Percentiles rank a stretch among this genome's conserved stretches.
These are phyloP conservation scores for Aphis craccivora DNA, from an alignment of 1,140 invertebrate genomes.

Conservation along the genomic window DNA sequence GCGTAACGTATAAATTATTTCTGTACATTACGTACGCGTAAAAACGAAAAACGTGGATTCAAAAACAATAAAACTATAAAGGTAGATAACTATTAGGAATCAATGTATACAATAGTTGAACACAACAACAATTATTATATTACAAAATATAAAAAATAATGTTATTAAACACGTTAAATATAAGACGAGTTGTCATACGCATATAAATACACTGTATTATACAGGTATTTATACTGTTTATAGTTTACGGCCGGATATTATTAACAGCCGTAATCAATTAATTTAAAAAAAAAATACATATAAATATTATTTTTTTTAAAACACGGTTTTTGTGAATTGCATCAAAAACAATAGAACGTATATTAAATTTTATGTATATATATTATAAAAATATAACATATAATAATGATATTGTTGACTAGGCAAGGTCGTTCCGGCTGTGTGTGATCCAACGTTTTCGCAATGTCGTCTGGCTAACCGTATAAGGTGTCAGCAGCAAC, in stretches of 20 bases:
- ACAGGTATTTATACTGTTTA: background rate
- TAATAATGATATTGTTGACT: constrained; percentile 40
- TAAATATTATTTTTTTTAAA: background rate
- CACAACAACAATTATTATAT: background rate
- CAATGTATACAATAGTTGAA: background rate
- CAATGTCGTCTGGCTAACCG: constrained; percentile 43
- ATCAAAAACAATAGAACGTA: background rate
- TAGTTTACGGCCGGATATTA: background rate
- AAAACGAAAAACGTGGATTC: background rate
- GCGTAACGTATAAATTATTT: background rate
- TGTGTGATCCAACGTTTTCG: constrained; percentile 33
- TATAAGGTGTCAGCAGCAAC: constrained; percentile 45
- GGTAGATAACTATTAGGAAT: background rate
- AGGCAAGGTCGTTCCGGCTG: constrained; percentile 35
- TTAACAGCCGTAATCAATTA: background rate
- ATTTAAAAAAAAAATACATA: background rate
- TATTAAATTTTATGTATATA: constrained; percentile 3
- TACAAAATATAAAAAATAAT: background rate
- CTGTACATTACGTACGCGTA: background rate
- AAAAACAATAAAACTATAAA: constrained; percentile 11
- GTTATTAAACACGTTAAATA: background rate
- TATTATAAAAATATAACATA: background rate
- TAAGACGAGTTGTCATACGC: background rate
- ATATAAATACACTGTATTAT: background rate
- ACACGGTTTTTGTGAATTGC: background rate